Evolutionary conservation across 2,888 invertebrate species (phyloP), one percentile per base, ranked within the genome.

Genomic region (Caenorhabditis sp.): DNA sequence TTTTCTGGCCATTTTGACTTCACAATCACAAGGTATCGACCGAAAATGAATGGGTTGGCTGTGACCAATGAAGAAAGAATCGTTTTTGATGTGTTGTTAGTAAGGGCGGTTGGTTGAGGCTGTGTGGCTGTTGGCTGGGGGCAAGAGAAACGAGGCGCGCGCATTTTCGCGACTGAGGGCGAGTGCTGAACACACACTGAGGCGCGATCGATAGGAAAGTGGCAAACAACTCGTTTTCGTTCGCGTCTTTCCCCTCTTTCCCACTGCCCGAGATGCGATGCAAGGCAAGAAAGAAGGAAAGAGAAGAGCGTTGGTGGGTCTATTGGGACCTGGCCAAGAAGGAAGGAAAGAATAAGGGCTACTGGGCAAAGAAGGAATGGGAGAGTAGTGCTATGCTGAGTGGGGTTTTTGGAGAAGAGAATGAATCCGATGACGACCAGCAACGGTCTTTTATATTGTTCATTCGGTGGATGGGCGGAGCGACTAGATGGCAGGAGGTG

Each of bases 1-100:
- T 13, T 22, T 35, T 18, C 6, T 2, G 35, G 18, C 32, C 56
- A 9, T 32, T 56, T 32, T 55, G 2, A 8, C 11, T 18, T 26
- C 26, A 50, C 15, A 40, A 61, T 20, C 13, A 62, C 61, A 44
- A 47, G 32, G 24, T 53, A 78, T 70, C 15, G 78, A 78, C 65
- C 53, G 62, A 51, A 28, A 65, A 61, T n/a, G 40, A 60, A 67
- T 65, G 9, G 56, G 68, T 62, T 47, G 32, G 50, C 20, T 37
- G 53, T 67, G 56, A 37, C 15, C 53, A 77, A 69, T 47, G 69
- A 78, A 70, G 61, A 70, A 64, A 50, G 56, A 79, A 79, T 79
- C 65, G 70, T 71, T 79, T 78, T 79, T 71, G 79, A 79, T 79
- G 65, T 79, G 79, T 78, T 78, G 78, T 79, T 79, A 71, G 77